A percentile compares a stretch with the other conserved stretches of the same genome.
Conservation (phyloP, 2,888 invertebrate genomes). For the Polyommatus iphigenia region DNA sequence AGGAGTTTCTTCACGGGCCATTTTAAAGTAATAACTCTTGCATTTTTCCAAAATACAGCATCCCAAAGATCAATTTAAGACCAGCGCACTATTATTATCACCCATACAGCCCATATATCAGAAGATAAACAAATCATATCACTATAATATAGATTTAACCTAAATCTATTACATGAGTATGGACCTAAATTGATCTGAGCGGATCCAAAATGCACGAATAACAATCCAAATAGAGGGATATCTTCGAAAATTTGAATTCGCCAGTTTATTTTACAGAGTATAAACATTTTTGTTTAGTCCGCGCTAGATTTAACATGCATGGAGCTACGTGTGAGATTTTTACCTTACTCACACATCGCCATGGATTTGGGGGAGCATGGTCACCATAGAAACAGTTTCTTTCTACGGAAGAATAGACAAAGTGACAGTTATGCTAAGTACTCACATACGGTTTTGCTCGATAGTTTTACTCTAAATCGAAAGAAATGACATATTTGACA, state of each 20-base stretch:
- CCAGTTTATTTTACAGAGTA: neutral
- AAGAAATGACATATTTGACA: too few relatives aligned
- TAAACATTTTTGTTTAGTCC: too few relatives aligned
- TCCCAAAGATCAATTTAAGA: conserved; percentile 17
- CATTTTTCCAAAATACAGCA: neutral
- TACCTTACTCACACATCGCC: too few relatives aligned
- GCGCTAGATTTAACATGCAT: too few relatives aligned
- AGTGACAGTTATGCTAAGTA: too few relatives aligned
- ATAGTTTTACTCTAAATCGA: too few relatives aligned
- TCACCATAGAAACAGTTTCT: too few relatives aligned
- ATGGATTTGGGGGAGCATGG: too few relatives aligned
- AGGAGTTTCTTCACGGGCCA: neutral
- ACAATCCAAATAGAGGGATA: neutral
- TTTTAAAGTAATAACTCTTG: conserved; percentile 20
- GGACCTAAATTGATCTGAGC: conserved; percentile 27
- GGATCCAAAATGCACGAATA: conserved; percentile 6
- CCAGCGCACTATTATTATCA: neutral
- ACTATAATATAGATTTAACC: conserved; percentile 27
- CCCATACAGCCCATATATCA: conserved; percentile 17
- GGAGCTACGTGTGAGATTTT: too few relatives aligned
- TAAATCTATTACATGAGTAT: conserved; percentile 16
- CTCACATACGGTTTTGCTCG: too few relatives aligned
- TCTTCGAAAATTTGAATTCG: neutral
- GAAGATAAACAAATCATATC: conserved; percentile 19
- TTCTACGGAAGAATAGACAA: too few relatives aligned